phyloP scores from a whole-genome alignment of 2,888 invertebrate species.

The Stegophylla sp. region DNA sequence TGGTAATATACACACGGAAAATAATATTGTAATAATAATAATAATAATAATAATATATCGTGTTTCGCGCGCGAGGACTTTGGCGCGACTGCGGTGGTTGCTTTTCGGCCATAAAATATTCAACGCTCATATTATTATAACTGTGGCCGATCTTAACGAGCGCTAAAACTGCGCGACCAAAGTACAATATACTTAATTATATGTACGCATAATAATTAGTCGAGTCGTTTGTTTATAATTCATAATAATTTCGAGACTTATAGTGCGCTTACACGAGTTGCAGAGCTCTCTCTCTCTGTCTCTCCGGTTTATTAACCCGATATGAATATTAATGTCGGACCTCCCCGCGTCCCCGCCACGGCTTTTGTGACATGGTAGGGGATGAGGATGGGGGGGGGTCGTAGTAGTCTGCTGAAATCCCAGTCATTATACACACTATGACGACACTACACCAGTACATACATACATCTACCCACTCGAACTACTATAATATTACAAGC shows the following conservation, averaged over 20 bases:
- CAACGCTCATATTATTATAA: slow-evolving; percentile 56
- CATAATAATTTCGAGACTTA: slow-evolving; percentile 57
- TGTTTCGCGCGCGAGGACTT: neutral
- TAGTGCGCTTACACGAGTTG: slow-evolving; percentile 31
- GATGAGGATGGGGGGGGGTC: neutral
- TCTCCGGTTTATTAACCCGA: slow-evolving; percentile 54
- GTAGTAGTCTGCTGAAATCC: slow-evolving; percentile 23
- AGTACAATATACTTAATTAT: too few species aligned
- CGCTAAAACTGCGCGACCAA: slow-evolving; percentile 50
- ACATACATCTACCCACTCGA: too few species aligned
- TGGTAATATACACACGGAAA: too few species aligned
- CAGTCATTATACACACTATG: neutral
- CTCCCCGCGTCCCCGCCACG: slow-evolving; percentile 7
- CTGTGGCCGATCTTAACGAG: slow-evolving; percentile 56
- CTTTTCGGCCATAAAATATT: slow-evolving; percentile 54
- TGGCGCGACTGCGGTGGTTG: slow-evolving; percentile 13
- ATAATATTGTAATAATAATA: neutral
- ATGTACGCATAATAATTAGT: slow-evolving; percentile 57
- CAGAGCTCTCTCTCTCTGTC: slow-evolving; percentile 31
- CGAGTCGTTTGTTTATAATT: slow-evolving; percentile 57
- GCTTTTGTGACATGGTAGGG: neutral
- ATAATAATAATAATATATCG: slow-evolving; percentile 8
- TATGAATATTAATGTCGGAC: slow-evolving; percentile 55
- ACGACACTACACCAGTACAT: neutral
- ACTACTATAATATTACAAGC: neutral